These are phyloP conservation scores for Scarus forsteni DNA, from an alignment of 2,797 vertebrate species.

Conservation along the genomic window DNA sequence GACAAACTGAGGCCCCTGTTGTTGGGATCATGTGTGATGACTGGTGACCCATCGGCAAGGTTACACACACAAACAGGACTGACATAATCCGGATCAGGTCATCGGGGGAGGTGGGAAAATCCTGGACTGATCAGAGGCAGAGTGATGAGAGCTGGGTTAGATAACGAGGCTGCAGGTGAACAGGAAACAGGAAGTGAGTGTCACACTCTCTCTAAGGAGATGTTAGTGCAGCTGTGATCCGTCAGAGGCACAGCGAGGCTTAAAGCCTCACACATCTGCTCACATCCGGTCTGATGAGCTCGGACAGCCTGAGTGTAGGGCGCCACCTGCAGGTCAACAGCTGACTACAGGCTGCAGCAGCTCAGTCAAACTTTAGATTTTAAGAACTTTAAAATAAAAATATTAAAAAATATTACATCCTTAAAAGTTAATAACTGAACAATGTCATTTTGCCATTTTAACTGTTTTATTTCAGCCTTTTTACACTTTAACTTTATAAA, in stretches of 20 bases:
- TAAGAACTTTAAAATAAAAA: no score
- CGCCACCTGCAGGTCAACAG: slow-evolving; percentile 38
- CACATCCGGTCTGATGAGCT: slow-evolving; percentile 1
- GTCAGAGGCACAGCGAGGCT: background rate
- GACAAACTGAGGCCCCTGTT: slow-evolving; percentile 37
- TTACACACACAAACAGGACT: slow-evolving; percentile 29
- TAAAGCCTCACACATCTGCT: slow-evolving; percentile 13
- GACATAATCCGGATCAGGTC: slow-evolving; percentile 5
- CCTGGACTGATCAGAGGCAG: background rate
- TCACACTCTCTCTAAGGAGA: background rate
- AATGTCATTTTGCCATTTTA: no score
- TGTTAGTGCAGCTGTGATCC: slow-evolving; percentile 2
- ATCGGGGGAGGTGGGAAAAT: slow-evolving; percentile 5
- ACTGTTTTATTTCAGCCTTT: no score
- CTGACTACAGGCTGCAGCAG: background rate
- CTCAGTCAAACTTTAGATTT: no score
- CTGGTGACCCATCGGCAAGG: slow-evolving; percentile 53
- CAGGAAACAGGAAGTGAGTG: no score
- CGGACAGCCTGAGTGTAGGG: background rate
- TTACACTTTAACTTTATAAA: no score
- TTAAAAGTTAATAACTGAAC: no score
- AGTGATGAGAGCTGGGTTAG: background rate
- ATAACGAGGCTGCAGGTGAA: background rate
- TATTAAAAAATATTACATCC: no score
- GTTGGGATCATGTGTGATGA: slow-evolving; percentile 50